Conservation (phyloP, 35 echinoderm and acorn worm genomes). For the Chiridota heheva region DNA sequence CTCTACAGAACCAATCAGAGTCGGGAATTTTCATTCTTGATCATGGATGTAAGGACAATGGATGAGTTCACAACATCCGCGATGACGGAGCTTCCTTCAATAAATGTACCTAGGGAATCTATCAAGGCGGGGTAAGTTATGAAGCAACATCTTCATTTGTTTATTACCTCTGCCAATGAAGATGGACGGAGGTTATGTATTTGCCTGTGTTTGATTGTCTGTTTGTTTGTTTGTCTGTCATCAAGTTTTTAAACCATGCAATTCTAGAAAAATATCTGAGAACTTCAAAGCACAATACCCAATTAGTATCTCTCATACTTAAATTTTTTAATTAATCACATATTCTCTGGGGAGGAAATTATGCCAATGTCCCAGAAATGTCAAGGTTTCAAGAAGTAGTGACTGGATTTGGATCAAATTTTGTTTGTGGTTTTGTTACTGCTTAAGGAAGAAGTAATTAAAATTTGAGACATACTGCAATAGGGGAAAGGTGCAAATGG, state of each 20-base stretch:
- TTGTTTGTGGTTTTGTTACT: too few relatives aligned
- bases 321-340: too few relatives aligned
- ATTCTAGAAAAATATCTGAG: background rate
- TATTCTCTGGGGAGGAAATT: too few relatives aligned
- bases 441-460: too few relatives aligned
- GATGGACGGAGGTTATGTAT: background rate
- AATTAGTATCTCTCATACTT: background rate
- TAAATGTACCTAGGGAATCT: constrained; percentile 37
- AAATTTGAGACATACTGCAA: too few relatives aligned
- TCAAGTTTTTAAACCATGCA: background rate
- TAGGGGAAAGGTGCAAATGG: too few relatives aligned
- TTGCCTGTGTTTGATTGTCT: background rate
- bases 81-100: constrained; percentile 28
- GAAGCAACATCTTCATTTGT: background rate
- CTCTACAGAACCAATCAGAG: constrained; percentile 7
- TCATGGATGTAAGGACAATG: constrained; percentile 48
- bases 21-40: constrained; percentile 6
- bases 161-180: background rate
- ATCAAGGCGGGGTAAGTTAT: constrained; percentile 58
- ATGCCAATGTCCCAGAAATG: too few relatives aligned
- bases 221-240: background rate
- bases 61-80: constrained; percentile 37
- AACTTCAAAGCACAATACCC: background rate
- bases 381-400: too few relatives aligned
- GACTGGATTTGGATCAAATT: too few relatives aligned